These are phyloP conservation scores for Miniopterus natalensis DNA, from an alignment of 2,113 vertebrate genomes.

Conservation along the genomic window DNA sequence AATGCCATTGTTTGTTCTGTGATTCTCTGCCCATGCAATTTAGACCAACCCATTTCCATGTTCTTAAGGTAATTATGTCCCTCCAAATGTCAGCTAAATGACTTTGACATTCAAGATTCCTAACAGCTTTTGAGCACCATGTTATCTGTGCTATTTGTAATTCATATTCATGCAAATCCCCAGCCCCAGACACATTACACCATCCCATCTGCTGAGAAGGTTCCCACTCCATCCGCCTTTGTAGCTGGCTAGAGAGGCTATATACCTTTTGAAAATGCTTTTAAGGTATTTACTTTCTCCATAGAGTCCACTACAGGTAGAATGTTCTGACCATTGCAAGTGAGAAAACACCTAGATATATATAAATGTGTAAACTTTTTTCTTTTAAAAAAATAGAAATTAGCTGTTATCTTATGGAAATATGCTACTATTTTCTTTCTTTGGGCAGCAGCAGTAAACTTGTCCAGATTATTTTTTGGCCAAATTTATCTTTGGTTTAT, in stretches of 20 bases:
- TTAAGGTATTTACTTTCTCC: neutral
- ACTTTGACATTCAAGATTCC: constrained; percentile 80
- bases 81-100: constrained; percentile 72
- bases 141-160: constrained; percentile 80
- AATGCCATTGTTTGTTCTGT: constrained; percentile 72
- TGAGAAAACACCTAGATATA: neutral
- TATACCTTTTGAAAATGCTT: constrained; percentile 52
- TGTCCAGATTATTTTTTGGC: neutral
- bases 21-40: constrained; percentile 77
- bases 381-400: neutral
- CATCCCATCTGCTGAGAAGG: constrained; percentile 66
- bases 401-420: neutral
- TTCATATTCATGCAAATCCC: constrained; percentile 75
- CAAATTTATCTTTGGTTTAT: neutral
- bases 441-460: neutral
- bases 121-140: constrained; percentile 78
- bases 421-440: neutral
- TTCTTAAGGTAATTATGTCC: constrained; percentile 83
- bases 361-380: neutral
- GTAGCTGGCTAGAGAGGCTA: constrained; percentile 14
- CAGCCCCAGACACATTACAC: constrained; percentile 53
- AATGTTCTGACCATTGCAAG: neutral
- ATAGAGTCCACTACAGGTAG: neutral
- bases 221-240: constrained; percentile 39
- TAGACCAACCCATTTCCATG: constrained; percentile 71